These are phyloP conservation scores for Perithous albicinctus DNA, from an alignment of 2,888 invertebrate genomes.

Conservation along the genomic window DNA sequence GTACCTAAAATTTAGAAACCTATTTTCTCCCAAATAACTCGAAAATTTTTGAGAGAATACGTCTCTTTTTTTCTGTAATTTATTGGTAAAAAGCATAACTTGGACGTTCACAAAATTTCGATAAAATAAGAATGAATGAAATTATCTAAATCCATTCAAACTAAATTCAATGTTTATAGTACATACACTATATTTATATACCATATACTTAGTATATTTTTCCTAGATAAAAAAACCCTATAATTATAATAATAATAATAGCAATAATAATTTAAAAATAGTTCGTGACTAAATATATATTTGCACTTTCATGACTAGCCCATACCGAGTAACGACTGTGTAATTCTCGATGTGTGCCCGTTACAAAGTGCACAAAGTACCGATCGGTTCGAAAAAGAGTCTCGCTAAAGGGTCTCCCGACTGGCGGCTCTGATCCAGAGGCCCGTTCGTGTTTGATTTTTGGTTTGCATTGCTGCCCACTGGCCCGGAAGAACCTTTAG, in stretches of 20 bases:
- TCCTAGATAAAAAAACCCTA: no score
- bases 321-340: neutral
- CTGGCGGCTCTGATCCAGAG: constrained; percentile 22
- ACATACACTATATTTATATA: no score
- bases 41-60: no score
- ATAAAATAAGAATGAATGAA: no score
- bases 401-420: constrained; percentile 13
- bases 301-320: neutral
- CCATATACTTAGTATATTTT: no score
- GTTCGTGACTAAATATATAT: neutral
- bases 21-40: no score
- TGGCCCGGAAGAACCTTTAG: constrained; percentile 80
- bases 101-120: no score
- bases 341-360: constrained; percentile 6
- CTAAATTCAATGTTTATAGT: no score
- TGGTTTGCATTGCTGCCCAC: constrained; percentile 80
- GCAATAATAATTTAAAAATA: neutral
- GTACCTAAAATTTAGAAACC: no score
- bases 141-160: no score
- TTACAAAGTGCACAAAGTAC: constrained; percentile 61
- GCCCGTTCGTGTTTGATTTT: constrained; percentile 80
- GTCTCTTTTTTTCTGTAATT: no score
- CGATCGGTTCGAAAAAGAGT: constrained; percentile 36
- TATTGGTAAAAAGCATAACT: no score
- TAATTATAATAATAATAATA: neutral